Percentiles rank a stretch among this genome's conserved stretches.
Conservation (phyloP, 2,113 vertebrate genomes). For the Dicrurus megarhynchus region DNA sequence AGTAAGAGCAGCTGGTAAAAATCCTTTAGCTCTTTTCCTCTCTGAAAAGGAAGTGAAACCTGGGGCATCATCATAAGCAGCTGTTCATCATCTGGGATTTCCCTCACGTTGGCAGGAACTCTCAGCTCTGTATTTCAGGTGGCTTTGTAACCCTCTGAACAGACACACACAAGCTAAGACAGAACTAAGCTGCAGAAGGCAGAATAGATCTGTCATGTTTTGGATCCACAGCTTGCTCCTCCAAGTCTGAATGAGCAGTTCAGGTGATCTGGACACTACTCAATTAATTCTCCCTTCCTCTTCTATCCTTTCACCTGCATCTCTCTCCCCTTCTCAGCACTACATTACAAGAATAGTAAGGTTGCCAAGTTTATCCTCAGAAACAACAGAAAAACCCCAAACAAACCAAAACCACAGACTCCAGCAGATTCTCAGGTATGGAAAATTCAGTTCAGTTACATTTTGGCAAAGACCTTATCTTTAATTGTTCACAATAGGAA, state of each 20-base stretch:
- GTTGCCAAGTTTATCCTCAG: not conserved
- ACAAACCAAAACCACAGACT: not conserved
- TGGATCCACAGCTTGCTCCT: not conserved
- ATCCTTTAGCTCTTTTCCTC: not conserved
- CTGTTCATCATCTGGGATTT: not conserved
- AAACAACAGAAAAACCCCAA: not conserved
- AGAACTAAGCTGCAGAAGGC: not conserved
- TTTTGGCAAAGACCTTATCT: not conserved
- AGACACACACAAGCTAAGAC: not conserved
- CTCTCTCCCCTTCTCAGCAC: not conserved
- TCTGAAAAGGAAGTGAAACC: not conserved
- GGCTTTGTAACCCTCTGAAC: not conserved
- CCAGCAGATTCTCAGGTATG: not conserved
- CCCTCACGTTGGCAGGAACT: not conserved
- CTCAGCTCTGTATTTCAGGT: not conserved
- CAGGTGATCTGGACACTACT: too few species aligned
- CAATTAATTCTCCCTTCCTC: not conserved
- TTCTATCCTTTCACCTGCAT: not conserved
- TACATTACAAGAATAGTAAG: not conserved
- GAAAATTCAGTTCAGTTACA: not conserved
- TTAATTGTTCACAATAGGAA: not conserved
- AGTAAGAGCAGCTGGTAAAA: not conserved
- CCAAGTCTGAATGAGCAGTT: not conserved
- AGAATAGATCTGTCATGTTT: not conserved
- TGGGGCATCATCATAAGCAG: not conserved